Evolutionary conservation across 2,797 vertebrate species (phyloP), one percentile per base, ranked within the genome.

Genomic region (Carapus acus): DNA sequence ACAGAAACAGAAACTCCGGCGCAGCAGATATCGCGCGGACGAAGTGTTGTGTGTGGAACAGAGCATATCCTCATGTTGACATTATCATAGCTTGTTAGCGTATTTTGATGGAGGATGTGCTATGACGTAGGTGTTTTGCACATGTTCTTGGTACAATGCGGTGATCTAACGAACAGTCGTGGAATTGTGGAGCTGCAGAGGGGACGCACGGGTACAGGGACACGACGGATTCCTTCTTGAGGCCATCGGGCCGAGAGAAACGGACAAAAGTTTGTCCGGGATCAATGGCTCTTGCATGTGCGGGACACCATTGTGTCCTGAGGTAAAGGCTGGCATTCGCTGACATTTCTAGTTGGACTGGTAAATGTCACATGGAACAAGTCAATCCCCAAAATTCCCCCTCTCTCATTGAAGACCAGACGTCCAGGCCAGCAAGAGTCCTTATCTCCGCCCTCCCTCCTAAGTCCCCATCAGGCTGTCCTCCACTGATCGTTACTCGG

Each of bases 341-440:
- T 87, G 84, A 87, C 86, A 87, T 88, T 88, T 88, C 81, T 79
- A 71, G 62, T 71, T 56, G 56, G 69, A 71, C 68, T 82, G 71
- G 75, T 81, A 86, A 88, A 89, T 87, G 85, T 87, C 85, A 89
- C 66, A 64, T 68, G 70, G 78, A 85, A 77, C 79, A 73, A 80
- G 79, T 67, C 71, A 62, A 74, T 64, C 76, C n/a, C n/a, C n/a
- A n/a, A n/a, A n/a, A n/a, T n/a, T n/a, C n/a, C 61, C 58, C 57
- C 57, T 66, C 56, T 58, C 53, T 55, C 76, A 71, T 74, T 79
- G 79, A 82, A 77, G 65, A 71, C 80, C 79, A 58, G 73, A 71
- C 79, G 71, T 55, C 41, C 58, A 76, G 75, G 73, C 69, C 71
- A 54, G 48, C 60, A 44, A 60, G 44, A 55, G 62, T 54, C 64